These are phyloP conservation scores for Sebastes minor DNA, from an alignment of 2,797 vertebrate species.

Conservation along the genomic window DNA sequence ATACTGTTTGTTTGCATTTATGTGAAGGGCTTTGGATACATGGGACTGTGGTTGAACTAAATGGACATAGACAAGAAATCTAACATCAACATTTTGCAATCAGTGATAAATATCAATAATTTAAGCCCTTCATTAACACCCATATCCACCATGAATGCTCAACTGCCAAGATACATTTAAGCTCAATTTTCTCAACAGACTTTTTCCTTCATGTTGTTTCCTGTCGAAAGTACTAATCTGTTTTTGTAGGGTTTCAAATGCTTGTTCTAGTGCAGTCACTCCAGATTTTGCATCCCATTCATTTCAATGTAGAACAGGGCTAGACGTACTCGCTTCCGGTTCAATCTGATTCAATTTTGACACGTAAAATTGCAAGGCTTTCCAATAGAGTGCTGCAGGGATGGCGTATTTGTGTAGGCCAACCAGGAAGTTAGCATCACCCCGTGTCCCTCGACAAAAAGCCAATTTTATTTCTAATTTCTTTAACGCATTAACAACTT, in stretches of 20 bases:
- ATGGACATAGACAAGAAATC: background rate
- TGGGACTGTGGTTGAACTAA: conserved; percentile 15
- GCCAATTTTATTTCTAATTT: too few relatives aligned
- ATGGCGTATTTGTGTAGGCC: background rate
- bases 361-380: background rate
- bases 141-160: background rate
- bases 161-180: background rate
- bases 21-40: conserved; percentile 5
- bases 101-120: background rate
- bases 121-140: background rate
- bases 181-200: background rate
- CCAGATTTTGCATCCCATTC: background rate
- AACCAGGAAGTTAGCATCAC: background rate
- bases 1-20: conserved; percentile 30
- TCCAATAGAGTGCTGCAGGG: background rate
- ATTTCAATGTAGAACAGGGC: background rate
- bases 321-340: background rate
- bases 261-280: background rate
- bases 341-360: background rate
- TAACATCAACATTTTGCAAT: background rate
- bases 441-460: background rate
- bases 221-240: background rate
- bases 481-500: too few relatives aligned
- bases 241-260: background rate
- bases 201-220: background rate